Conservation (phyloP, 2,888 invertebrate genomes). For the Eumerus sabulonum region DNA sequence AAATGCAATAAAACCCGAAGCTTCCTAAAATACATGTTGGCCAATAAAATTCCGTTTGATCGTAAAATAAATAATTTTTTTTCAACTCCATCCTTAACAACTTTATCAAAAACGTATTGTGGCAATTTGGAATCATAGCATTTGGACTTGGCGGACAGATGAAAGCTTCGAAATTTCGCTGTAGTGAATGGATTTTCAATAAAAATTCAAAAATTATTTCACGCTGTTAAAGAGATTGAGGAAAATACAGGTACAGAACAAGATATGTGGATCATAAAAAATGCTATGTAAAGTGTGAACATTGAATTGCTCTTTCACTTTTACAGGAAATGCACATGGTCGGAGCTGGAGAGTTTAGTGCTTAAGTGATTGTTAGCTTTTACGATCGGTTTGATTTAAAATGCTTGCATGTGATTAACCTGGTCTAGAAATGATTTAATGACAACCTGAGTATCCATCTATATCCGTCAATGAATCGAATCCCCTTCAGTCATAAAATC, state of each 20-base stretch:
- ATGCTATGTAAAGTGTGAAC: not conserved
- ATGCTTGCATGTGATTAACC: too few relatives aligned
- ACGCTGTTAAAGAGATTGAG: not conserved
- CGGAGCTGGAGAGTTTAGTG: too few relatives aligned
- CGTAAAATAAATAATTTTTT: conserved; percentile 4
- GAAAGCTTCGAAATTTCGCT: conserved; percentile 3
- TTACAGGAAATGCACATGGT: too few relatives aligned
- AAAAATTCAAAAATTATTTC: not conserved
- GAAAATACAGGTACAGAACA: too few relatives aligned
- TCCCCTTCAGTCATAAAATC: too few relatives aligned
- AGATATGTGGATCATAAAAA: conserved; percentile 17
- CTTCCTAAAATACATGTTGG: conserved; percentile 8
- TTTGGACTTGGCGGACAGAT: conserved; percentile 9
- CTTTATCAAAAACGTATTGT: not conserved
- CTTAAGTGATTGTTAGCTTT: too few relatives aligned
- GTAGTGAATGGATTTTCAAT: conserved; percentile 1
- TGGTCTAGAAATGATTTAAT: too few relatives aligned
- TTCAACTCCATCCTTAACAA: not conserved
- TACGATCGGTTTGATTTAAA: too few relatives aligned
- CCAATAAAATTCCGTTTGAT: conserved; percentile 1
- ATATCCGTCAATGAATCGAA: too few relatives aligned
- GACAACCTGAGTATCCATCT: too few relatives aligned
- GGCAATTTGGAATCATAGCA: too few relatives aligned
- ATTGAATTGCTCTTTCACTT: not conserved
- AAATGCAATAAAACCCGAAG: conserved; percentile 14